These are phyloP conservation scores for Enhydra lutris DNA, from an alignment of 2,113 vertebrate genomes.

Conservation along the genomic window DNA sequence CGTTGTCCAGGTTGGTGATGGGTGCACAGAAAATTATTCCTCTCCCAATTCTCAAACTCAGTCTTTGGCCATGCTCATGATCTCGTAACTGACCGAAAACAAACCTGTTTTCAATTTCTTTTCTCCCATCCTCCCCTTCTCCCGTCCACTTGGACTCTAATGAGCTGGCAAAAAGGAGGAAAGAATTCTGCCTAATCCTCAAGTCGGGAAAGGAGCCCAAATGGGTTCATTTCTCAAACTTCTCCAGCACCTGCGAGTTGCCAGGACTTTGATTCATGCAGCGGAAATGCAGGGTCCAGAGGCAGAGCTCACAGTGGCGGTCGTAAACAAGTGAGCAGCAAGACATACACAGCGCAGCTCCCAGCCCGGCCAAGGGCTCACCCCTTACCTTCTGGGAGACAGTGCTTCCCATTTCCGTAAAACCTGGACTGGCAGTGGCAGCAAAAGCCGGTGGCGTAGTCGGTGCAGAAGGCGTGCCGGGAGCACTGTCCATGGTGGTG, in stretches of 20 bases:
- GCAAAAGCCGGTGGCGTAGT: conserved; percentile 91
- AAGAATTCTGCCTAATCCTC: neutral
- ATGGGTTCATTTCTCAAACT: neutral
- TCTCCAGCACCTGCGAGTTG: neutral
- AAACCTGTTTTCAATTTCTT: neutral
- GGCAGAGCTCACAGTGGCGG: neutral
- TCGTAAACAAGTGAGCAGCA: neutral
- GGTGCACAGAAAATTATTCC: neutral
- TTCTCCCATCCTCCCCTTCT: neutral
- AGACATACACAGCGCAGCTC: neutral
- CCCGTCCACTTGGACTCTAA: neutral
- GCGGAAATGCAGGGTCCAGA: neutral
- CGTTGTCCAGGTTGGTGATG: neutral
- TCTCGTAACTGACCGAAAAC: neutral
- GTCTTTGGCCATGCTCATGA: neutral
- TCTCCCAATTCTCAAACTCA: neutral
- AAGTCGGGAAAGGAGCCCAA: neutral
- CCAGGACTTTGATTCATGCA: neutral
- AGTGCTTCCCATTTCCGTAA: conserved; percentile 92
- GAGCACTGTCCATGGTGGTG: conserved; percentile 88
- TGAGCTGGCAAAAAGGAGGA: neutral
- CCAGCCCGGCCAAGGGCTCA: accelerated
- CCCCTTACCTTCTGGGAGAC: conserved; percentile 90
- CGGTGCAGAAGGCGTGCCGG: conserved; percentile 89
- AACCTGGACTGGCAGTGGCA: conserved; percentile 92